Conservation (phyloP, 2,888 invertebrate genomes). For the Linyphia triangularis region DNA sequence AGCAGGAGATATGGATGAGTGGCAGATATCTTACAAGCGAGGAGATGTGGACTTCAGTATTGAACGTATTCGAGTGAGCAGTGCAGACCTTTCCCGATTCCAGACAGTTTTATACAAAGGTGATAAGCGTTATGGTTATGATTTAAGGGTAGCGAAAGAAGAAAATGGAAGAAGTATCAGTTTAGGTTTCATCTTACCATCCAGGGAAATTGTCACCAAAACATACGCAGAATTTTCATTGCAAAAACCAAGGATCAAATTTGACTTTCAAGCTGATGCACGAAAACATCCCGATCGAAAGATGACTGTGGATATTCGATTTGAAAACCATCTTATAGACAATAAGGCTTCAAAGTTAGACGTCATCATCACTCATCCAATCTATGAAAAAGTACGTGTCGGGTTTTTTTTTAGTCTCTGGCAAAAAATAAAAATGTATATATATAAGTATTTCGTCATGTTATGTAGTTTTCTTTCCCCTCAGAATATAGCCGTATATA, state of each 20-base stretch:
- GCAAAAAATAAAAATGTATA: too few species aligned
- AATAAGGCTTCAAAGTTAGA: constrained; percentile 54
- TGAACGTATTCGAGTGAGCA: constrained; percentile 38
- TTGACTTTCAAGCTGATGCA: constrained; percentile 46
- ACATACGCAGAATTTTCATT: constrained; percentile 38
- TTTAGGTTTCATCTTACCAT: constrained; percentile 57
- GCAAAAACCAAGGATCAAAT: constrained; percentile 41
- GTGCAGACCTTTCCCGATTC: constrained; percentile 23
- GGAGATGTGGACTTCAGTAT: constrained; percentile 45
- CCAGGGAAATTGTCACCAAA: constrained; percentile 57
- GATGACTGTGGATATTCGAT: constrained; percentile 30
- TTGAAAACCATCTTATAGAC: constrained; percentile 59
- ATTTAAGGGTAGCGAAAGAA: constrained; percentile 54
- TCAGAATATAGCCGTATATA: too few species aligned
- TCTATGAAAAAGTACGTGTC: constrained; percentile 60
- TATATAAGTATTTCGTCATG: too few species aligned
- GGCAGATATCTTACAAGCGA: constrained; percentile 50
- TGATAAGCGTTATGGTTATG: constrained; percentile 66
- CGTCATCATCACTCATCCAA: constrained; percentile 43
- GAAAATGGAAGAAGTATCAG: constrained; percentile 10
- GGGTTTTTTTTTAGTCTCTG: background rate
- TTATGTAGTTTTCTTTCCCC: too few species aligned
- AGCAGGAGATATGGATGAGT: constrained; percentile 35
- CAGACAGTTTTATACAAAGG: constrained; percentile 63
- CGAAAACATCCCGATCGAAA: constrained; percentile 53